Evolutionary conservation across 2,113 vertebrate species (phyloP).

Genomic region (Crotalus horridus): DNA sequence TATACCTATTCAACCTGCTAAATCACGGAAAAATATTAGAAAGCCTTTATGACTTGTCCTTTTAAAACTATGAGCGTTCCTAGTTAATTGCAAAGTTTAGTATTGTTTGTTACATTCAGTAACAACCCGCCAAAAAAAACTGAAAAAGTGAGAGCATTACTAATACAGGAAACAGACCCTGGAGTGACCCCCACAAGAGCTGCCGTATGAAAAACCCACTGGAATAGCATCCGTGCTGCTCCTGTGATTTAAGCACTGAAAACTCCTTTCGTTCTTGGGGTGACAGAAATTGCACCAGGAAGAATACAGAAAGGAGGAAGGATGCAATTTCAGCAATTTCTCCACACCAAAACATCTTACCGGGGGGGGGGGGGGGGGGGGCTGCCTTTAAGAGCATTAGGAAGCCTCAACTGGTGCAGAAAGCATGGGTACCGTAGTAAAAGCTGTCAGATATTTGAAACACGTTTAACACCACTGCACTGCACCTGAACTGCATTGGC

Average conservation of each 20-base stretch:
- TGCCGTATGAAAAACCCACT: not conserved
- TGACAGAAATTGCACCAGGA: not conserved
- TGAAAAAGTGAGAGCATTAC: not conserved
- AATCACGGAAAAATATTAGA: not conserved
- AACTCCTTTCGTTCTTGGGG: not conserved
- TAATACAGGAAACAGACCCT: not conserved
- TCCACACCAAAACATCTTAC: not conserved
- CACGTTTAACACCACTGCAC: not conserved
- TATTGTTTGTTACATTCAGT: not conserved
- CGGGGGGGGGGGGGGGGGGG: no score
- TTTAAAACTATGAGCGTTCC: not conserved
- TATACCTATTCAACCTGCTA: not conserved
- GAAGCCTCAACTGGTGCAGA: not conserved
- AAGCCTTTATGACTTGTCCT: not conserved
- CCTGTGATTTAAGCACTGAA: not conserved
- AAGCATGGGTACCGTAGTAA: not conserved
- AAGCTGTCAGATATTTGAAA: not conserved
- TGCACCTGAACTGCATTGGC: not conserved
- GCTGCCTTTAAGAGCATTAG: not conserved
- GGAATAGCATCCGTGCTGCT: not conserved
- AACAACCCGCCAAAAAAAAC: not conserved
- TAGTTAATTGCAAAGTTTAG: not conserved
- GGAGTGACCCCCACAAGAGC: not conserved
- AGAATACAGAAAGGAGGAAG: not conserved
- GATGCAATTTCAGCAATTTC: not conserved